Base-by-base conservation (phyloP, 1,140 invertebrate genomes). In the Rhyacophila brunnea region DNA sequence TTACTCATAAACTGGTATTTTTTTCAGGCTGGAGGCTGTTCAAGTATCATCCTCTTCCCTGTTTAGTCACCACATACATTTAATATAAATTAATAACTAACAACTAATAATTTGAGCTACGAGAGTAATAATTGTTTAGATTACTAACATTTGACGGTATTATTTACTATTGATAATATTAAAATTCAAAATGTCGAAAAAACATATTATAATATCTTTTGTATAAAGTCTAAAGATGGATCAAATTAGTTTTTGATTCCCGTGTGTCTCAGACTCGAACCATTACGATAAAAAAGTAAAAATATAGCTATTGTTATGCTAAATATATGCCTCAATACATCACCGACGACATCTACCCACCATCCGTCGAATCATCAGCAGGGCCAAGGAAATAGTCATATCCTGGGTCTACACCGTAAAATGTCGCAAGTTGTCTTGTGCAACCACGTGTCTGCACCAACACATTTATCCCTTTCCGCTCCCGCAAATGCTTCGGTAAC, bases 391-490 rank as follows among this genome's bases (percentile, higher is more conserved):
- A 13, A 7, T 42, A 47, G 15, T 43, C 57, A 49, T 20, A 13
- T 20, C 20, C 48, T 35, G 35, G 53, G 35, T 2, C 9, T 59
- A 42, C 63, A 65, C 50, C 54, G 63, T 11, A 65, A 62, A 49
- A 78, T 78, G 80, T 73, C 80, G 64, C 74, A 77, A 60, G 58
- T 76, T 60, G 72, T 70, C 38, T 62, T 78, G 51, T 76, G 73
- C 63, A 78, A 72, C 54, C 63, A 65, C 44, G 55, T 59, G 46
- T 9, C 13, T 42, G 28, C 60, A 15, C 17, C 44, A 1, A 38
- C 43, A 32, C 23, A 35, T 32, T 35, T 32, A 28, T 38, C 40
- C 11, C 3, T 14, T 15, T 46, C 40, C 65, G 56, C 62, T 5
- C 53, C 45, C 46, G 61, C 40, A 58, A 57, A 38, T 51, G 60